Evolutionary conservation across 37 sponge, comb jelly and placozoan species (phyloP).

Genomic region (Diacarnus erythraeanus): DNA sequence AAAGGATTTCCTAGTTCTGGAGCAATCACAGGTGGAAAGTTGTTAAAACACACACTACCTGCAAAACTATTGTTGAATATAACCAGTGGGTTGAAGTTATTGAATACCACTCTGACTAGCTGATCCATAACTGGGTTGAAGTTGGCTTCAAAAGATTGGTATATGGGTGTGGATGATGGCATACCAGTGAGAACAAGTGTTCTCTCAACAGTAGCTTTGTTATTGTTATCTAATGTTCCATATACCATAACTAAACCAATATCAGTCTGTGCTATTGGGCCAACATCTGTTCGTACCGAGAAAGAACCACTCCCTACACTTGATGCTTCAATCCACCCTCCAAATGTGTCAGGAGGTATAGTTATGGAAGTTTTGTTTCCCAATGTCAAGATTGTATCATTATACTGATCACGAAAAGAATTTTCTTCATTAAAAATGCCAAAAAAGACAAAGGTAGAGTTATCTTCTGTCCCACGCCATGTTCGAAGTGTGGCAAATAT

Average conservation of each 20-base stretch:
- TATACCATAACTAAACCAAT: conserved; percentile 53
- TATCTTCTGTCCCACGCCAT: background rate
- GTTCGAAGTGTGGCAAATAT: conserved; percentile 51
- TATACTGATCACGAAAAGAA: conserved; percentile 46
- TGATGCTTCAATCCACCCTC: conserved; percentile 67
- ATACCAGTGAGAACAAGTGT: conserved; percentile 34
- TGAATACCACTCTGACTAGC: background rate
- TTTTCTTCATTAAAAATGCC: conserved; percentile 45
- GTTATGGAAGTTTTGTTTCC: conserved; percentile 25
- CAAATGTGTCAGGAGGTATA: conserved; percentile 38
- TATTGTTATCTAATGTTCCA: conserved; percentile 3
- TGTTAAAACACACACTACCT: conserved; percentile 49
- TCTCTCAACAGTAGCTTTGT: background rate
- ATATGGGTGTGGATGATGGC: conserved; percentile 7
- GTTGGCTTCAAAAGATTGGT: background rate
- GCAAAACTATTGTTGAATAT: conserved; percentile 57
- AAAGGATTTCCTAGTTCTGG: background rate
- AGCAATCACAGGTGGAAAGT: conserved; percentile 39
- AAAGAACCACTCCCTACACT: conserved; percentile 55
- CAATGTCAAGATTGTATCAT: conserved; percentile 30
- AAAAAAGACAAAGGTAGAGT: conserved; percentile 29
- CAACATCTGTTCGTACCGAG: conserved; percentile 36
- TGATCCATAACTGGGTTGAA: background rate
- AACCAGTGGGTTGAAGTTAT: conserved; percentile 31
- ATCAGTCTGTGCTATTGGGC: conserved; percentile 22